A percentile compares a stretch with the other conserved stretches of the same genome.
Evolutionary conservation across 1,140 invertebrate genomes (phyloP).

Genomic region (Listronotus bonariensis): DNA sequence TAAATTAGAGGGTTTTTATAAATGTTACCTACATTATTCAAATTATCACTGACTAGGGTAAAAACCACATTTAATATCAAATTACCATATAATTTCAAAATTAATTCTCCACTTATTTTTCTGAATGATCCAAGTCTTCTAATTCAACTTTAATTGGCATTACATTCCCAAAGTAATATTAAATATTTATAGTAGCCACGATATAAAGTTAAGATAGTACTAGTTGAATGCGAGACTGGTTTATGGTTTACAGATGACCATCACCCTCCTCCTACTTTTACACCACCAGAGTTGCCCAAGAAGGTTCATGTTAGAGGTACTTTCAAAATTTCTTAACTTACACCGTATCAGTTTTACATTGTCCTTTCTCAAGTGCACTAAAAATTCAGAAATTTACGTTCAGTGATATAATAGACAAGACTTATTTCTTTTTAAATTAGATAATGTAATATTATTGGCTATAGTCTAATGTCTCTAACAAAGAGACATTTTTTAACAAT

Average conservation of each 20-base stretch:
- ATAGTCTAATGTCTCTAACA: too few species aligned
- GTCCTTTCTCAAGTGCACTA: conserved; percentile 14
- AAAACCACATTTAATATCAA: too few species aligned
- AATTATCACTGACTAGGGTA: too few species aligned
- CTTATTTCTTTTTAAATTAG: neutral
- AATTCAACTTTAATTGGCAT: too few species aligned
- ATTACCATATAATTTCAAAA: too few species aligned
- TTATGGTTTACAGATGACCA: conserved; percentile 89
- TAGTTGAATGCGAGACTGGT: conserved; percentile 57
- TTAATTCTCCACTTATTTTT: too few species aligned
- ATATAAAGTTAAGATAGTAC: neutral
- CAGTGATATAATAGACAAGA: conserved; percentile 15
- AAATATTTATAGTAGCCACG: conserved; percentile 15
- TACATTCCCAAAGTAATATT: too few species aligned
- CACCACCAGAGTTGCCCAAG: conserved; percentile 95
- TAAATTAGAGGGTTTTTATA: too few species aligned
- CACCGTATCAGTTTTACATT: conserved; percentile 9
- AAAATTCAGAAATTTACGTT: conserved; percentile 13
- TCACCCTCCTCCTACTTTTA: conserved; percentile 92
- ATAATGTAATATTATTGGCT: too few species aligned
- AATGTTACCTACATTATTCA: too few species aligned
- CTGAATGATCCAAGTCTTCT: too few species aligned
- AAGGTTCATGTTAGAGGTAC: conserved; percentile 94
- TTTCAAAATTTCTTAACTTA: conserved; percentile 28
- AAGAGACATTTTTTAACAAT: too few species aligned